phyloP scores from a whole-genome alignment of 2,888 invertebrate genomes.

The Andrena camellia region DNA sequence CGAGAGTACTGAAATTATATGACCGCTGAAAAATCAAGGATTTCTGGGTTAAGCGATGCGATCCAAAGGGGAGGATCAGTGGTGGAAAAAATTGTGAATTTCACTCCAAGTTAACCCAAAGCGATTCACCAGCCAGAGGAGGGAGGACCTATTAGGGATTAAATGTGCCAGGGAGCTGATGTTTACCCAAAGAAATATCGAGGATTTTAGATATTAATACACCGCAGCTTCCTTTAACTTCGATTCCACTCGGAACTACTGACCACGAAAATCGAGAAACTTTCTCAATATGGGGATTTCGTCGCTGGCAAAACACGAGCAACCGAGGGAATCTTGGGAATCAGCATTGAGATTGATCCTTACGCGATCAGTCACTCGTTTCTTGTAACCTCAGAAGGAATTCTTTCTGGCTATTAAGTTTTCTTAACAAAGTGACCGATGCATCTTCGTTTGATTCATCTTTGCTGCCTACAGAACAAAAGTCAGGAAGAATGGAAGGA shows the following conservation, averaged over 20 bases:
- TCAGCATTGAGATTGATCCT: constrained; percentile 48
- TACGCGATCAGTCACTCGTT: constrained; percentile 67
- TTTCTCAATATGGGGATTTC: constrained; percentile 63
- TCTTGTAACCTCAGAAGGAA: not conserved
- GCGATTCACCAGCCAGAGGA: not conserved
- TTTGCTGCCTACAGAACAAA: not conserved
- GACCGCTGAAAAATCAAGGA: constrained; percentile 39
- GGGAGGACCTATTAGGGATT: constrained; percentile 24
- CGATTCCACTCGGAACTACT: not conserved
- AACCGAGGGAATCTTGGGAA: constrained; percentile 25
- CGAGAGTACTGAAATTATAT: constrained; percentile 38
- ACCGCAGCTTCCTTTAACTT: not conserved
- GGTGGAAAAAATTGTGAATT: constrained; percentile 21
- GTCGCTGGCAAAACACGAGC: constrained; percentile 55
- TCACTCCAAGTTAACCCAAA: constrained; percentile 18
- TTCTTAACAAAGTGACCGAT: too few relatives aligned
- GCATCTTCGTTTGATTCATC: too few relatives aligned
- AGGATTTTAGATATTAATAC: constrained; percentile 20
- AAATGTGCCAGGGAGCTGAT: constrained; percentile 11
- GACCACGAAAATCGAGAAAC: constrained; percentile 62
- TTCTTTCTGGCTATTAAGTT: not conserved
- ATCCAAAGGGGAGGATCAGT: not conserved
- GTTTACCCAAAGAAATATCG: constrained; percentile 9
- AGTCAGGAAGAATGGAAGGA: not conserved
- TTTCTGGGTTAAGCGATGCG: constrained; percentile 22